phyloP scores from a whole-genome alignment of 2,888 invertebrate genomes.

The Noctua pronuba region DNA sequence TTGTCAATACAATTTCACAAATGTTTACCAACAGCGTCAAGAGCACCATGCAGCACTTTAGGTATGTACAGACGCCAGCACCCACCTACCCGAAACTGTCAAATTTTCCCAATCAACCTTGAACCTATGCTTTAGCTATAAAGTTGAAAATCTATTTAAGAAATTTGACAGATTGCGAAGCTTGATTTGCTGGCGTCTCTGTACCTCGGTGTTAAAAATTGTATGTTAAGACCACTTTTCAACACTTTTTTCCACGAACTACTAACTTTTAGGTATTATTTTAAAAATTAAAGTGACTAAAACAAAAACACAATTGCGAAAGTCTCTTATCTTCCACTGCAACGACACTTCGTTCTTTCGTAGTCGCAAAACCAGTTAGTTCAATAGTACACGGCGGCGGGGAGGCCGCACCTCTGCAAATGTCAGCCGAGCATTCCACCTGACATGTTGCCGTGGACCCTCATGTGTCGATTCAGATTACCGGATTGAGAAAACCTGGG shows the following conservation, averaged over 20 bases:
- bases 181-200: too few relatives aligned
- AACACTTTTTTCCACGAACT: background rate
- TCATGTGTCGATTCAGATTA: conserved; percentile 99
- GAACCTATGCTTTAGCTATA: too few relatives aligned
- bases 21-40: background rate
- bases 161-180: too few relatives aligned
- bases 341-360: background rate
- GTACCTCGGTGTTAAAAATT: background rate
- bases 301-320: conserved; percentile 12
- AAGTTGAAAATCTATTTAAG: too few relatives aligned
- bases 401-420: conserved; percentile 77
- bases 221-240: background rate
- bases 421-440: conserved; percentile 91
- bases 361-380: background rate
- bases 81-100: too few relatives aligned
- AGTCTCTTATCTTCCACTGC: conserved; percentile 17
- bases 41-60: background rate
- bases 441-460: conserved; percentile 96
- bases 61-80: too few relatives aligned
- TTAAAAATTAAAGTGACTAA: background rate
- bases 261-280: background rate
- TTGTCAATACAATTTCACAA: background rate
- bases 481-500: conserved; percentile 98
- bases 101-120: too few relatives aligned
- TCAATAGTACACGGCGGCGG: conserved; percentile 77